Evolutionary conservation across 2,113 vertebrate species (phyloP).

Genomic region (Tragulus kanchil): DNA sequence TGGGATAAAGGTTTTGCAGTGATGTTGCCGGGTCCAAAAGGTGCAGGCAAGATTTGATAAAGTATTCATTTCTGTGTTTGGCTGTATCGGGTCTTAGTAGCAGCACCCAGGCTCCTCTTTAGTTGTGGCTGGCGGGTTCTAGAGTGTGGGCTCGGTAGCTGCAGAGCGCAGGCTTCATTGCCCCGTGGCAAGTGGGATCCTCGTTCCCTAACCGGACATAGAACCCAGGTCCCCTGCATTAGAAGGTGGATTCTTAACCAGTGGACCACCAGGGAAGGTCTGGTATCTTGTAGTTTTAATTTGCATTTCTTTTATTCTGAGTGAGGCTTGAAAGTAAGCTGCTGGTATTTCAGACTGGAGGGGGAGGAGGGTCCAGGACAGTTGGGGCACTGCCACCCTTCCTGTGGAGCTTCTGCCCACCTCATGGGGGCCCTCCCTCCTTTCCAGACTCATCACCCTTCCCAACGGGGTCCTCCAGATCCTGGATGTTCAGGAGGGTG

Average conservation of each 20-base stretch:
- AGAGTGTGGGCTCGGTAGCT: neutral
- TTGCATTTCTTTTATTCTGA: neutral
- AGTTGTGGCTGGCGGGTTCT: neutral
- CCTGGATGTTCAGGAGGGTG: slow-evolving; percentile 91
- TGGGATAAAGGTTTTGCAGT: neutral
- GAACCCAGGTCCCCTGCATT: neutral
- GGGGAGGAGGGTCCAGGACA: neutral
- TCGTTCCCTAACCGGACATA: neutral
- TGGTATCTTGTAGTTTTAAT: neutral
- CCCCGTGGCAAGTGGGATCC: neutral
- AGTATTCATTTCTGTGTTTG: neutral
- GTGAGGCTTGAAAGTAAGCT: neutral
- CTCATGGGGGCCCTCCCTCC: slow-evolving; percentile 38
- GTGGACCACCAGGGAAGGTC: neutral
- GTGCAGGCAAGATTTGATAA: neutral
- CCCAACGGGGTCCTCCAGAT: slow-evolving; percentile 98
- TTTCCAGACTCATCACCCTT: slow-evolving; percentile 93
- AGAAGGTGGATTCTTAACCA: neutral
- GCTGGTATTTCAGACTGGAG: neutral
- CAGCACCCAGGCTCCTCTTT: too few species aligned
- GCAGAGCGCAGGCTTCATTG: neutral
- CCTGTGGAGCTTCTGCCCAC: neutral
- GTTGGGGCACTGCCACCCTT: neutral
- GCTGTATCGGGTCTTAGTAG: neutral
- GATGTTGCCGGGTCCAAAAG: neutral